Percentiles rank a stretch among this genome's conserved stretches.
Evolutionary conservation across 2,888 invertebrate species (phyloP).

Genomic region (Rhagium mordax): DNA sequence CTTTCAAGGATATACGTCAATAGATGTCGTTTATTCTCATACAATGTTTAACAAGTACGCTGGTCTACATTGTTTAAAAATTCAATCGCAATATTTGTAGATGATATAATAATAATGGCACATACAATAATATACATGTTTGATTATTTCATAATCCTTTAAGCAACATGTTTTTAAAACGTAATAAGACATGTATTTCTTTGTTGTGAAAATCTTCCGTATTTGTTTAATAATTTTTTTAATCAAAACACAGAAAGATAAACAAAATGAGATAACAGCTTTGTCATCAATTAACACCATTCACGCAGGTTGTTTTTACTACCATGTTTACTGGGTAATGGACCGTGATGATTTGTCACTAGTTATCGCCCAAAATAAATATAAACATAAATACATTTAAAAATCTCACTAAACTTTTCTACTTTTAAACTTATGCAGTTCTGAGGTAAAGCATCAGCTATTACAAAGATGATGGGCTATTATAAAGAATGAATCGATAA

Average conservation of each 20-base stretch:
- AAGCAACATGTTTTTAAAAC: neutral
- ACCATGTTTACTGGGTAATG: neutral
- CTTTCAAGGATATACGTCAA: no score
- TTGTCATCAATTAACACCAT: neutral
- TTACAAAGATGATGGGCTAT: no score
- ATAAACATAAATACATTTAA: neutral
- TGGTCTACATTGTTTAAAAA: no score
- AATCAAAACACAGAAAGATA: neutral
- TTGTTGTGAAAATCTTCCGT: neutral
- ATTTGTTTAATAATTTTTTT: neutral
- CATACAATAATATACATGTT: neutral
- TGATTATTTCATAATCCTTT: neutral
- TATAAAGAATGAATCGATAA: no score
- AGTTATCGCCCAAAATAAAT: neutral
- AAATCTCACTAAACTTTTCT: neutral
- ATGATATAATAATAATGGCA: no score
- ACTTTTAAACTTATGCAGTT: no score
- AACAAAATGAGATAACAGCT: neutral
- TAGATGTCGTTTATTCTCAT: no score
- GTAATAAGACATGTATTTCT: neutral
- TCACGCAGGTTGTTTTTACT: neutral
- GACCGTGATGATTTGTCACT: neutral
- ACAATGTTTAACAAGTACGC: no score
- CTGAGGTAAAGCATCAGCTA: no score
- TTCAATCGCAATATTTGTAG: no score